Percentiles rank a stretch among this genome's conserved stretches.
Evolutionary conservation across 2,113 vertebrate species (phyloP).

Genomic region (Paracanthobrama guichenoti): DNA sequence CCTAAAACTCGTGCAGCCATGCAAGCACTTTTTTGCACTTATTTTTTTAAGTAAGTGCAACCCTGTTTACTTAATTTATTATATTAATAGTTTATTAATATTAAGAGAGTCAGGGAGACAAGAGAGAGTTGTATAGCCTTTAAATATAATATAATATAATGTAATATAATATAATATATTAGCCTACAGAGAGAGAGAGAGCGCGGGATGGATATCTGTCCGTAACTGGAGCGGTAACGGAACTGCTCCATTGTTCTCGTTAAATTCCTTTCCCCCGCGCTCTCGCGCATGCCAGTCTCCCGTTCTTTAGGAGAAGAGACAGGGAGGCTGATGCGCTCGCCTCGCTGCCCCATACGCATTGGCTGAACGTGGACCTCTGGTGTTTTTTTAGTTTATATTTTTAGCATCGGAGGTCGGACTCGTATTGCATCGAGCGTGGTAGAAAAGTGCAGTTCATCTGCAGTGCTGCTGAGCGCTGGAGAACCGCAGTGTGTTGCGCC

Average conservation of each 20-base stretch:
- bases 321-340: constrained; percentile 10
- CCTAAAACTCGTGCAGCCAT: not conserved
- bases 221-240: constrained; percentile 34
- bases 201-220: not conserved
- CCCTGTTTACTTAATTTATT: not conserved
- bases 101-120: too few species aligned
- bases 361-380: constrained; percentile 31
- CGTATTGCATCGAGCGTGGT: constrained; percentile 24
- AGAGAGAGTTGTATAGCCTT: too few species aligned
- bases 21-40: not conserved
- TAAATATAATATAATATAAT: not conserved
- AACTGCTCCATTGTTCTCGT: constrained; percentile 54
- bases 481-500: constrained; percentile 31
- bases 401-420: constrained; percentile 39
- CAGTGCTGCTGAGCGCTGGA: constrained; percentile 31
- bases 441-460: constrained; percentile 20
- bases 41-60: not conserved
- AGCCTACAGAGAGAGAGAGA: not conserved
- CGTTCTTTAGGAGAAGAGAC: not conserved
- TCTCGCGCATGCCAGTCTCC: not conserved
- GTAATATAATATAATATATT: not conserved
- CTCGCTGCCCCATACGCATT: constrained; percentile 24
- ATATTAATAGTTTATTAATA: not conserved
- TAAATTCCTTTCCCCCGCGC: constrained; percentile 45
- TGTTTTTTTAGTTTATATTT: constrained; percentile 48